These are phyloP conservation scores for Meleagris gallopavo DNA, from an alignment of 2,113 vertebrate genomes.

Conservation along the genomic window DNA sequence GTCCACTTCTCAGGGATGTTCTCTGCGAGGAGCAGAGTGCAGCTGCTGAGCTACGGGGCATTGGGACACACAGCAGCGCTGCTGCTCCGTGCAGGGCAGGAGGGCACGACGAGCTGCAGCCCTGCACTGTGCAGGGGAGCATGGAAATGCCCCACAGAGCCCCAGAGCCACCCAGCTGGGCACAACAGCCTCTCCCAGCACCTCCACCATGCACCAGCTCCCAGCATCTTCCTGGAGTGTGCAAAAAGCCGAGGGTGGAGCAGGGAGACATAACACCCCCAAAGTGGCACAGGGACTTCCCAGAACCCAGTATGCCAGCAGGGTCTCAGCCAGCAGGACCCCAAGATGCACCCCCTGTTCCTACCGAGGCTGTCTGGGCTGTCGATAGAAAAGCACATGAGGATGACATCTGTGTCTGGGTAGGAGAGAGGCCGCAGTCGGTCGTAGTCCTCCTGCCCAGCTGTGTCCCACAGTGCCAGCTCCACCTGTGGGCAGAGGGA, in stretches of 20 bases:
- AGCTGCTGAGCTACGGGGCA: neutral
- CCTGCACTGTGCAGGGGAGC: neutral
- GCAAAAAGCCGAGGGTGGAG: neutral
- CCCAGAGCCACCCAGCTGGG: neutral
- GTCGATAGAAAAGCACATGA: constrained; percentile 99
- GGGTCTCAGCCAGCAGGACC: neutral
- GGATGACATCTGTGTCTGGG: constrained; percentile 96
- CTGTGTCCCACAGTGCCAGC: constrained; percentile 96
- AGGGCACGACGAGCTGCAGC: neutral
- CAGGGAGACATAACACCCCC: neutral
- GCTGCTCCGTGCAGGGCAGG: neutral
- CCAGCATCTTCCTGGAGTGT: neutral
- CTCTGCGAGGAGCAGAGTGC: constrained; percentile 72
- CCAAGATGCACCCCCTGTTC: neutral
- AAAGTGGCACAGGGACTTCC: fast-evolving
- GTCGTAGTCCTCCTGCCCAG: constrained; percentile 98
- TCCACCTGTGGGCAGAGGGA: constrained; percentile 85
- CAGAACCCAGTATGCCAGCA: fast-evolving
- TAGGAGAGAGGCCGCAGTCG: constrained; percentile 94
- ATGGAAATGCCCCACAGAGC: neutral
- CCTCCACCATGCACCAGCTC: neutral
- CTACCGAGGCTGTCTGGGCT: constrained; percentile 96
- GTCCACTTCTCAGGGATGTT: constrained; percentile 99
- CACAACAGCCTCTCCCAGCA: neutral
- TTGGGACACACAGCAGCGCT: neutral